These are phyloP conservation scores for Druon quercuslanigerum DNA, from an alignment of 1,140 invertebrate genomes.

Conservation along the genomic window DNA sequence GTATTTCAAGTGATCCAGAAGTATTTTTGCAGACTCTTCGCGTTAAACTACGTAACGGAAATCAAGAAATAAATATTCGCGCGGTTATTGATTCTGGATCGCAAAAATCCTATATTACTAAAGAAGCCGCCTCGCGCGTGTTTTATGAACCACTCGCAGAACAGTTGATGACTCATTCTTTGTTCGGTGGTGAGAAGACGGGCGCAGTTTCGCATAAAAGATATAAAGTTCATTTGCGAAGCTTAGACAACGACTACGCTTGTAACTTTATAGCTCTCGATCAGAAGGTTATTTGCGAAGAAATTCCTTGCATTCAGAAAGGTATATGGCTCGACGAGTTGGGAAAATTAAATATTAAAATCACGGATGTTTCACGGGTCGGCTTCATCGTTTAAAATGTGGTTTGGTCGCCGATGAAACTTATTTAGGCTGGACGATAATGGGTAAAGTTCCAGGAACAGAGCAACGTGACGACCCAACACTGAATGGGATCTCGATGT, in stretches of 20 bases:
- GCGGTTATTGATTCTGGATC: constrained; percentile 34
- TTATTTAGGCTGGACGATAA: constrained; percentile 56
- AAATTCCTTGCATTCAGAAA: constrained; percentile 22
- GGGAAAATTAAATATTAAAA: constrained; percentile 26
- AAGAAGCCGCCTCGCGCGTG: constrained; percentile 9
- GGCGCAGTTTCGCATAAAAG: constrained; percentile 11
- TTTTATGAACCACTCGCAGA: constrained; percentile 22
- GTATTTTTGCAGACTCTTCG: constrained; percentile 35
- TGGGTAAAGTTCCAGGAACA: constrained; percentile 46
- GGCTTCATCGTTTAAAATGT: constrained; percentile 34
- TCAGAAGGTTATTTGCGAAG: constrained; percentile 34
- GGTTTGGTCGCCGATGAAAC: constrained; percentile 56
- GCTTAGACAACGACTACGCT: constrained; percentile 32
- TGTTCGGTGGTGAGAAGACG: constrained; percentile 34
- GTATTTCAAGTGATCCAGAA: neutral
- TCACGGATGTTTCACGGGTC: constrained; percentile 55
- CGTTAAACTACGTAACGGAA: neutral
- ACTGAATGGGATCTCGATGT: constrained; percentile 35
- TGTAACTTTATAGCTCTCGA: constrained; percentile 34
- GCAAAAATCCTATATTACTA: constrained; percentile 31
- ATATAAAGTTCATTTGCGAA: constrained; percentile 18
- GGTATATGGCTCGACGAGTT: constrained; percentile 28
- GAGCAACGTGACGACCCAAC: constrained; percentile 32
- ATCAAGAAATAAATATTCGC: constrained; percentile 29
- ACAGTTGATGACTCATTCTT: constrained; percentile 33